Evolutionary conservation across 2,797 vertebrate genomes (phyloP), one percentile per base, ranked within the genome.

Genomic region (Phoebastria nigripes): DNA sequence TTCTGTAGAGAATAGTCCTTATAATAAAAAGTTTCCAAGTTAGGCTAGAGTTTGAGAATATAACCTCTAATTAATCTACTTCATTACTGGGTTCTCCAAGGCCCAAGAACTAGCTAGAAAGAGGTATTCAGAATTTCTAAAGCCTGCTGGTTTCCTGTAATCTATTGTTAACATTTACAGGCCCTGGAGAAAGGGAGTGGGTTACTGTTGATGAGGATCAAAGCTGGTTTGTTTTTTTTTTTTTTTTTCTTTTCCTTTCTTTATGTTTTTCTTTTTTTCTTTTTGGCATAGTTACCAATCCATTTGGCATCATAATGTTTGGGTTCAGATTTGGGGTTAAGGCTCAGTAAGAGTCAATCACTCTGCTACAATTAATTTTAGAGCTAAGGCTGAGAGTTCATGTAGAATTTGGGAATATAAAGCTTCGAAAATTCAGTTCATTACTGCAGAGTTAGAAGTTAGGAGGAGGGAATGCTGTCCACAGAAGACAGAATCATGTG

Each of bases 181-280:
- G 5, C 6, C 29, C 42, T 82, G 42, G 17, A 49, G 26, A 90
- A 93, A 62, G 7, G 4, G 21, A 52, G 3, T 33, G 11, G 9
- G 8, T 33, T 52, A 59, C 9, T 29, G 6, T 5, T 71, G 9
- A 59, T 41, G 14, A 71, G 3, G 17, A 74, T 37, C 26, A 65
- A 65, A 47, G 10, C 0, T 62, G 4, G 37, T 37, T 37, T 37
- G 37, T 37, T 11, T 2, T 2, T 26, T 18, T 35, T 4, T 4
- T 39, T 8, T 5, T 2, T 16, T 39, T 59, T 21, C 0, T 2
- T 37, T 5, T 8, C 2, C 1, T 20, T 41, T 6, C 15, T 8
- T 16, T 14, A 33, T 26, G 1, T 16, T 20, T 69, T 28, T 12
- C 1, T 24, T 24, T 20, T 31, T 17, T 25, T 9, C 2, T 26